Evolutionary conservation across 1,140 invertebrate species (phyloP).

Genomic region (Diorhabda elongata): DNA sequence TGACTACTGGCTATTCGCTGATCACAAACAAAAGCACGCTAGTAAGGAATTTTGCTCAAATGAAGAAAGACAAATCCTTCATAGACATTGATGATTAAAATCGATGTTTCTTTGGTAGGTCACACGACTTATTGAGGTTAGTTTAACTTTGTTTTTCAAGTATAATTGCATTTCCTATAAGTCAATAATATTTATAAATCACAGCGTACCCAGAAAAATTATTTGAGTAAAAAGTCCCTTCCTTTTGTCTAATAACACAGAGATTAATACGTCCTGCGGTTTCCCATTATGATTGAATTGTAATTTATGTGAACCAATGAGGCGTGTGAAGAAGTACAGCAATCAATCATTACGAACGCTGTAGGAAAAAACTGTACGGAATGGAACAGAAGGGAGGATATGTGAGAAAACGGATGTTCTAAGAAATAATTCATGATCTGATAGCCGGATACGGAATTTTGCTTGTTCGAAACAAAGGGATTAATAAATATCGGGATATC

Average conservation of each 20-base stretch:
- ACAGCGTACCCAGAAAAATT: too few relatives aligned
- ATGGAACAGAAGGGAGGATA: neutral
- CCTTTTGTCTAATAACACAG: neutral
- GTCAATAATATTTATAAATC: too few relatives aligned
- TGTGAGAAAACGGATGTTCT: neutral
- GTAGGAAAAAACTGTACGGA: constrained; percentile 1
- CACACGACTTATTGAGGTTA: too few relatives aligned
- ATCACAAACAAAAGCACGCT: too few relatives aligned
- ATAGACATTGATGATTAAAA: too few relatives aligned
- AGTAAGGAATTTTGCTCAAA: too few relatives aligned
- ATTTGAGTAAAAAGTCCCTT: neutral
- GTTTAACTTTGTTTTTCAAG: too few relatives aligned
- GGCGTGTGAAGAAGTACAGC: neutral
- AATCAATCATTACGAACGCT: neutral
- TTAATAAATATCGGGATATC: neutral
- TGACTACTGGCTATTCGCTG: too few relatives aligned
- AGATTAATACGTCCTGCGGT: neutral
- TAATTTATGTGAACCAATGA: constrained; percentile 3
- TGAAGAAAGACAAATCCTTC: too few relatives aligned
- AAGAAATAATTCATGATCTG: constrained; percentile 3
- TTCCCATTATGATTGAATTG: constrained; percentile 2
- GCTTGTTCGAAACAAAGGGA: neutral
- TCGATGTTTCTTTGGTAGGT: too few relatives aligned
- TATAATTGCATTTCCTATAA: too few relatives aligned
- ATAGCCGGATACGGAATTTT: neutral